Base-by-base conservation (phyloP, 2,113 vertebrate species). In the Myotis brandtii region DNA sequence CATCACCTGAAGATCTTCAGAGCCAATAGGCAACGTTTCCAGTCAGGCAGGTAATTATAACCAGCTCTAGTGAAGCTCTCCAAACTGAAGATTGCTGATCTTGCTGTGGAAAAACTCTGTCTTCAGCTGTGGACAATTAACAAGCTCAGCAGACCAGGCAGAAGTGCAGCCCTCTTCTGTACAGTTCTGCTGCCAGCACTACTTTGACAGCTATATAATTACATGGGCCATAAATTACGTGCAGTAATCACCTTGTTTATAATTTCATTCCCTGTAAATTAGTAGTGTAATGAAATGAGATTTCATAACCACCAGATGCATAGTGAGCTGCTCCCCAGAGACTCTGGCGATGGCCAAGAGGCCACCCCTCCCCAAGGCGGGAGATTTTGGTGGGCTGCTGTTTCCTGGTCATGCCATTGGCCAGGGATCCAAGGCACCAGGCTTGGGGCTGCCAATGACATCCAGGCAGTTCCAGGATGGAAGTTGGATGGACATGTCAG, bases 171-270 rank as follows among this genome's bases (percentile, higher is more conserved):
- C 46, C 30, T 92, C 23, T 34, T 93, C 72, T 93, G 32, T 76
- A 94, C 91, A 64, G 73, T 85, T 96, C 97, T 86, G 52, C 83
- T 95, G 72, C 96, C 95, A 95, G 46, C 83, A 76, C 84, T 94
- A 73, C 94, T 98, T 94, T 98, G 98, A 98, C 97, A 98, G 92
- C 97, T 98, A 90, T 96, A 85, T 97, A 98, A 98, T 98, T 98
- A 97, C 95, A 96, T 93, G 96, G 97, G 73, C 95, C 97, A 98
- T 98, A 97, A 98, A 98, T 98, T 96, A 97, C 54, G 72, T 54
- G 95, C 81, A 9, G 46, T 97, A 98, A 98, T 98, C 98, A 98
- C 97, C 94, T 98, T 98, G 96, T 98, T 98, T 98, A 97, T 98
- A 95, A 97, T 98, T 98, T 97, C 93, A 96, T 97, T 98, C 94